Evolutionary conservation across 1,140 invertebrate species (phyloP).

Genomic region (Cotesia typhae): DNA sequence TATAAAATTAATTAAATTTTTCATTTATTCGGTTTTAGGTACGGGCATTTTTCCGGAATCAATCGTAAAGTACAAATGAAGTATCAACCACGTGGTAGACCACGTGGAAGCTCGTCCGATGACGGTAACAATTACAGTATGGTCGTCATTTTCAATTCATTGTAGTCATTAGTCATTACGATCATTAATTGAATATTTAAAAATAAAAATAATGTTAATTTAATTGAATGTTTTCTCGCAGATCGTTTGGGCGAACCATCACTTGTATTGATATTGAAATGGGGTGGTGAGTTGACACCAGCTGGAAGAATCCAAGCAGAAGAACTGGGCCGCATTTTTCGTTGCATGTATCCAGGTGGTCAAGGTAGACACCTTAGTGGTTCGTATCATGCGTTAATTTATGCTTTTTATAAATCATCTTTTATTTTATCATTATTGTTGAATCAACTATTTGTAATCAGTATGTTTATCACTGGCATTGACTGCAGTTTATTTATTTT

Average conservation of each 20-base stretch:
- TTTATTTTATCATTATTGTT: neutral
- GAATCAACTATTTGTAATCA: neutral
- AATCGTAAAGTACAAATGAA: constrained; percentile 99
- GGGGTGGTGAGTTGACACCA: constrained; percentile 99
- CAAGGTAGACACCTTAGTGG: constrained; percentile 83
- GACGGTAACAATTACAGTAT: constrained; percentile 78
- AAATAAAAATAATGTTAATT: constrained; percentile 13
- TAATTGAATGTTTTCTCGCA: constrained; percentile 59
- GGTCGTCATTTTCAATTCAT: constrained; percentile 41
- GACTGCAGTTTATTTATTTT: no score
- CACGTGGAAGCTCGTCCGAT: constrained; percentile 92
- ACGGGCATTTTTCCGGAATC: constrained; percentile 99
- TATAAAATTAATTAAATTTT: neutral
- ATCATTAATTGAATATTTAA: constrained; percentile 5
- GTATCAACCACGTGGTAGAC: constrained; percentile 95
- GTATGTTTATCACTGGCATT: no score
- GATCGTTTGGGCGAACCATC: constrained; percentile 87
- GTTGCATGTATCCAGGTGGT: constrained; percentile 97
- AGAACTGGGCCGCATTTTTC: constrained; percentile 95
- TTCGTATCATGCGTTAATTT: constrained; percentile 68
- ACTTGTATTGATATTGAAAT: constrained; percentile 95
- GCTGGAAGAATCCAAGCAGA: constrained; percentile 96
- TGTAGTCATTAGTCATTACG: neutral
- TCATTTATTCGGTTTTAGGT: constrained; percentile 71
- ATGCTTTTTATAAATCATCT: constrained; percentile 48